A percentile compares a stretch with the other conserved stretches of the same genome.
phyloP scores from a whole-genome alignment of 2,888 invertebrate species.

The Macrosiphum euphorbiae region DNA sequence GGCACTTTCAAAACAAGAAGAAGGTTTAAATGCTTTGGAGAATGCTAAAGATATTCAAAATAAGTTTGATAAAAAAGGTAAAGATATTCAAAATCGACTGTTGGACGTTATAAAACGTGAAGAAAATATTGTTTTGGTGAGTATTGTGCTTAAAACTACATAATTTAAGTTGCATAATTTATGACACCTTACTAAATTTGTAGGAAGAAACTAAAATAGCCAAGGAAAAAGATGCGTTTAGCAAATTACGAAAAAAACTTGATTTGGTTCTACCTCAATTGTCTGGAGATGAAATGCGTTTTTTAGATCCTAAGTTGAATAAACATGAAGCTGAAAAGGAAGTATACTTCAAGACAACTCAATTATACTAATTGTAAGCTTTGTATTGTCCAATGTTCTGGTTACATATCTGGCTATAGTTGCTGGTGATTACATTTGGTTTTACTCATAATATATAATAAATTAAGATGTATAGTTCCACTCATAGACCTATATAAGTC shows the following conservation, averaged over 20 bases:
- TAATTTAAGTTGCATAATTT: neutral
- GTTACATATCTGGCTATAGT: neutral
- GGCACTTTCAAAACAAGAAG: conserved; percentile 60
- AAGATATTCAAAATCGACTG: conserved; percentile 48
- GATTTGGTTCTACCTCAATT: conserved; percentile 51
- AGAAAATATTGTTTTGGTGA: conserved; percentile 39
- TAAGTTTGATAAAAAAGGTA: conserved; percentile 56
- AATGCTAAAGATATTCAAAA: conserved; percentile 62
- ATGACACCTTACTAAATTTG: conserved; percentile 7
- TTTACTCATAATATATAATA: too few species aligned
- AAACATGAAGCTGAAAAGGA: conserved; percentile 58
- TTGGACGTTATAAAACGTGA: conserved; percentile 46
- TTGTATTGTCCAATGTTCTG: neutral
- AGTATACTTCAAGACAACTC: conserved; percentile 36
- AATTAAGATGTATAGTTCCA: too few species aligned
- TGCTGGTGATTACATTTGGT: neutral
- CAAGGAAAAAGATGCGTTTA: conserved; percentile 27
- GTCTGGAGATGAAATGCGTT: conserved; percentile 45
- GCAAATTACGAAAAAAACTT: conserved; percentile 50
- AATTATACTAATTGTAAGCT: conserved; percentile 17
- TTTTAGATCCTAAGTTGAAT: conserved; percentile 35
- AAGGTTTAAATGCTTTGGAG: conserved; percentile 52
- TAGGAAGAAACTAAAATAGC: conserved; percentile 52
- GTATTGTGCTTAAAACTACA: neutral
- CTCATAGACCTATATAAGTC: too few species aligned